Base-by-base conservation (phyloP, 2,797 vertebrate species). In the Nyctalus aviator region DNA sequence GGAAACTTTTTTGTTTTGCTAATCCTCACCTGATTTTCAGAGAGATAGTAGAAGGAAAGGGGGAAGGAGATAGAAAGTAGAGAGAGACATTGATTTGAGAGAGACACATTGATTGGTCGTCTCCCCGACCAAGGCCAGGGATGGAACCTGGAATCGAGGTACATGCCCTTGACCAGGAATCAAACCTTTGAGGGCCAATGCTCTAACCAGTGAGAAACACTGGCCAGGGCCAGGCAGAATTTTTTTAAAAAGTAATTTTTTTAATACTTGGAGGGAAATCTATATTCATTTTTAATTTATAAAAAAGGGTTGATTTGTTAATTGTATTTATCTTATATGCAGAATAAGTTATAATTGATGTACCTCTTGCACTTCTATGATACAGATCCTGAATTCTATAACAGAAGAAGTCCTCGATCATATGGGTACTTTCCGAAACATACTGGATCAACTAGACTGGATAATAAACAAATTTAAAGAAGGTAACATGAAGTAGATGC, bases 381-480 rank as follows among this genome's bases (percentile, higher is more conserved):
- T 96, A 68, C 97, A 99, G 99, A 99, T 99, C 98, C 97, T 99
- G 96, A 99, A 98, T 91, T 98, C 98, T 76, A 97, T 99, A 97
- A 99, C 99, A n/a, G 98, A 98, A 94, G 99, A 99, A 88, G 98
- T 99, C 66, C 97, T 99, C 30, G 98, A 99, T 85, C 98, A 99
- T 76, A 88, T 97, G 86, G 99, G 99, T 37, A 99, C 98, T 57
- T 99, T 99, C 97, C 98, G 98, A 59, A 99, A 98, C 20, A 98
- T 98, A 0, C 97, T 98, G 59, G 99, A 99, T 97, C 99, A 99
- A 94, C 98, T 99, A 95, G 98, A 99, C 95, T 99, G 98, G 97
- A 99, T 99, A 95, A 18, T 98, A 86, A 98, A 98, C 97, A 98
- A 95, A 77, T 98, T 99, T 97, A 99, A 98, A 98, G 98, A 99